A percentile compares a stretch with the other conserved stretches of the same genome.
Evolutionary conservation across 2,797 vertebrate species (phyloP).

Genomic region (Aldrovandia affinis): DNA sequence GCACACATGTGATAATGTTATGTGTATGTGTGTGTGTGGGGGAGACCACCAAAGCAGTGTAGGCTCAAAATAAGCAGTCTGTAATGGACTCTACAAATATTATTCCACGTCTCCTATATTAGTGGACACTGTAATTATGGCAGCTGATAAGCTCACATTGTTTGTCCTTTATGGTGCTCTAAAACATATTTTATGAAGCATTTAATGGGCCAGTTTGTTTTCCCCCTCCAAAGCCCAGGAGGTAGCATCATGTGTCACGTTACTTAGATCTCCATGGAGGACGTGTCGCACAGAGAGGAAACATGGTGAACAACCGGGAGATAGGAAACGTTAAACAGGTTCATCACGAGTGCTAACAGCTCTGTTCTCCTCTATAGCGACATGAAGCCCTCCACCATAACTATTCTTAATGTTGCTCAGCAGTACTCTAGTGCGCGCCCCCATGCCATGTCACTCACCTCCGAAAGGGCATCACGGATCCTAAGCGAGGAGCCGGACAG

Average conservation of each 20-base stretch:
- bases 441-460: background rate
- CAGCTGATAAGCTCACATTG: conserved; percentile 39
- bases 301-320: conserved; percentile 5
- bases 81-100: conserved; percentile 50
- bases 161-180: conserved; percentile 42
- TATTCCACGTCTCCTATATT: conserved; percentile 45
- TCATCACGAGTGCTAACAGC: conserved; percentile 49
- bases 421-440: background rate
- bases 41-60: background rate
- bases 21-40: background rate
- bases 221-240: background rate
- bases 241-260: conserved; percentile 25
- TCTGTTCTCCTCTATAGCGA: conserved; percentile 41
- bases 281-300: background rate
- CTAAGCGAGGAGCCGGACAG: background rate
- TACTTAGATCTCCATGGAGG: conserved; percentile 28
- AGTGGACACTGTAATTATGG: conserved; percentile 35
- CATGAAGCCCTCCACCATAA: conserved; percentile 19
- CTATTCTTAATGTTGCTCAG: background rate
- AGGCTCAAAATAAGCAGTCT: conserved; percentile 43
- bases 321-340: conserved; percentile 41
- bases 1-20: background rate
- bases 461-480: background rate
- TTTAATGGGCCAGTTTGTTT: conserved; percentile 44
- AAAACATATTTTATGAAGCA: conserved; percentile 51